These are phyloP conservation scores for Cistogaster globosa DNA, from an alignment of 2,888 invertebrate genomes.

Conservation along the genomic window DNA sequence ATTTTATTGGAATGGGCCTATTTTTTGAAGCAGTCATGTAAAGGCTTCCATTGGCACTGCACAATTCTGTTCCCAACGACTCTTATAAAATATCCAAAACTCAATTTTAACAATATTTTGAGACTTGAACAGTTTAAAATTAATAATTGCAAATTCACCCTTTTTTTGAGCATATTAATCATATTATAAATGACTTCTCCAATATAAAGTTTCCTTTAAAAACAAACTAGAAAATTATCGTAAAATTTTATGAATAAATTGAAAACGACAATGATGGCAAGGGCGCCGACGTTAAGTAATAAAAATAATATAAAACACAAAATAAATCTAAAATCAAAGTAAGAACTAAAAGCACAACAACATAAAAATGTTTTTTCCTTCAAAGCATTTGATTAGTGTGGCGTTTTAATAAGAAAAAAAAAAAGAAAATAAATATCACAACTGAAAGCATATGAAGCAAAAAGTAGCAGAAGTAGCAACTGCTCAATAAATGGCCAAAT, in stretches of 20 bases:
- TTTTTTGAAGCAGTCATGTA: no score
- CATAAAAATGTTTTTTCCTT: conserved; percentile 34
- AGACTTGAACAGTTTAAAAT: no score
- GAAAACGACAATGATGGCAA: conserved; percentile 22
- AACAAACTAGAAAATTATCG: conserved; percentile 40
- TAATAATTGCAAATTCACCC: not conserved
- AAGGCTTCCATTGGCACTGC: no score
- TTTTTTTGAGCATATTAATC: not conserved
- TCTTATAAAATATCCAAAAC: no score
- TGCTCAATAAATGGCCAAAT: conserved; percentile 4
- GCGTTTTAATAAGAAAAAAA: conserved; percentile 46
- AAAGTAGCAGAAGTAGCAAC: conserved; percentile 2
- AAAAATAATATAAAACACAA: not conserved
- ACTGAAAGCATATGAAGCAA: conserved; percentile 31
- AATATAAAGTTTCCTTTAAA: conserved; percentile 12
- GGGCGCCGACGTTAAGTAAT: conserved; percentile 17
- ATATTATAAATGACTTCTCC: conserved; percentile 27
- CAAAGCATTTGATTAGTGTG: conserved; percentile 56
- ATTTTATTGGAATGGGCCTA: no score
- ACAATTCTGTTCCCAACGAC: no score
- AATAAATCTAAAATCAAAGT: conserved; percentile 9
- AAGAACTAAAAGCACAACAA: conserved; percentile 19
- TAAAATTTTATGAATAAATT: conserved; percentile 64
- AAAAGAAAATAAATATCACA: conserved; percentile 26
- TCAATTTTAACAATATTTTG: no score